These are phyloP conservation scores for Tor tambroides DNA, from an alignment of 2,113 vertebrate species.

Conservation along the genomic window DNA sequence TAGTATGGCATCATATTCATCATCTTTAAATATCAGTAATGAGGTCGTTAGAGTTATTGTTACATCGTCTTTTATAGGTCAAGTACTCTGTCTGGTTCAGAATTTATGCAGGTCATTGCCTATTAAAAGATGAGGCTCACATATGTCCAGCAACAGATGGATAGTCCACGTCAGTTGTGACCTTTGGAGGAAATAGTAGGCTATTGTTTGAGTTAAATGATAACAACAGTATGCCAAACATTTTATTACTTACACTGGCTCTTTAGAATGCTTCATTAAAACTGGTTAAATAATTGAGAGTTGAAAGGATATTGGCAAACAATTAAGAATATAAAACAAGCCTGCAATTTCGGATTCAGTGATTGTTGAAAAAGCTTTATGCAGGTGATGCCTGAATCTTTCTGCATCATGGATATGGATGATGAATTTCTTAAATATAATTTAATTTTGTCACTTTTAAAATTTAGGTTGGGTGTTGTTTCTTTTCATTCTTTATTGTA, in stretches of 20 bases:
- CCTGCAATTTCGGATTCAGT: not conserved
- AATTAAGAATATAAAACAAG: not conserved
- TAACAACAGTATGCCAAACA: not conserved
- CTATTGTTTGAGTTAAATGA: not conserved
- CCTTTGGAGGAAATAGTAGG: not conserved
- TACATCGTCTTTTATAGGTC: not conserved
- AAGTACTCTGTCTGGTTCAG: conserved; percentile 42
- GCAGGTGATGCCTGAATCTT: not conserved
- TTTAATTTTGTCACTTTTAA: not conserved
- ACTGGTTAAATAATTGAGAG: not conserved
- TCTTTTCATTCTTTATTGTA: not conserved
- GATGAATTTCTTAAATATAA: not conserved
- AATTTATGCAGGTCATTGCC: conserved; percentile 23
- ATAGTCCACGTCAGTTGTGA: conserved; percentile 1
- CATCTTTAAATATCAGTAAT: not conserved
- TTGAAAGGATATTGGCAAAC: not conserved
- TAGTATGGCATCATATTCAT: not conserved
- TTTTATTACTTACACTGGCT: not conserved
- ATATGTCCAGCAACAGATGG: conserved; percentile 46
- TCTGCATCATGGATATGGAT: not conserved
- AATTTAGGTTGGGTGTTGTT: not conserved
- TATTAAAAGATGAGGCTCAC: conserved; percentile 6
- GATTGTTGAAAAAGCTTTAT: not conserved
- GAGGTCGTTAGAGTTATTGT: conserved; percentile 1
- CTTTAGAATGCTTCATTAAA: not conserved